A percentile compares a stretch with the other conserved stretches of the same genome.
Evolutionary conservation across 2,113 vertebrate species (phyloP).

Genomic region (Psilopsiagon aymara): DNA sequence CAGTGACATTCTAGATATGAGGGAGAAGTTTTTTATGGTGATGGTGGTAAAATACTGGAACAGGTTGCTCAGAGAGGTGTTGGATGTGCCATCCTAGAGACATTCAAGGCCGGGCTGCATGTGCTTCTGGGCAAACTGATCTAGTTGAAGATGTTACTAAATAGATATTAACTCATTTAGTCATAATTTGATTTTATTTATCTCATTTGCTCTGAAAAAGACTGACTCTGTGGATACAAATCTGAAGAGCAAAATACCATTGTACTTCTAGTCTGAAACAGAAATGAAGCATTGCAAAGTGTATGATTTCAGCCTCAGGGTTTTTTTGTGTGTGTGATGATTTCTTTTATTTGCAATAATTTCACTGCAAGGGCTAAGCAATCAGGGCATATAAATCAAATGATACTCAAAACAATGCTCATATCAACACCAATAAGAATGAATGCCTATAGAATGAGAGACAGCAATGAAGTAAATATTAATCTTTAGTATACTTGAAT

Average conservation of each 20-base stretch:
- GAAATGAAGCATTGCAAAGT: neutral
- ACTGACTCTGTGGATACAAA: neutral
- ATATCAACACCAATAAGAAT: neutral
- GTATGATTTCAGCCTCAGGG: neutral
- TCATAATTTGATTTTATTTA: neutral
- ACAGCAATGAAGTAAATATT: neutral
- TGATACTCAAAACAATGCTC: neutral
- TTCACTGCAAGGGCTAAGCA: neutral
- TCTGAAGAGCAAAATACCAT: neutral
- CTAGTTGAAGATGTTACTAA: neutral
- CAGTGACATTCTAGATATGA: too few species aligned
- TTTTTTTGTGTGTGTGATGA: neutral
- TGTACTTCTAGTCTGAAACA: neutral
- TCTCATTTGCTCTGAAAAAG: neutral
- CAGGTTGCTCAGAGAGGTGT: too few species aligned
- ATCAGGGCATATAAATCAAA: neutral
- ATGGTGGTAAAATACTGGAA: too few species aligned
- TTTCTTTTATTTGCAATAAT: conserved; percentile 1
- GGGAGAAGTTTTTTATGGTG: too few species aligned
- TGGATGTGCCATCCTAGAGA: too few species aligned
- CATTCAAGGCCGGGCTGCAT: too few species aligned
- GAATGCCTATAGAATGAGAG: neutral
- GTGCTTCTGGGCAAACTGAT: too few species aligned
- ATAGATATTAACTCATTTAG: neutral
- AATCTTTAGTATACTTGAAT: neutral